Conservation (phyloP, 2,797 vertebrate species). For the Florisuga fusca region DNA sequence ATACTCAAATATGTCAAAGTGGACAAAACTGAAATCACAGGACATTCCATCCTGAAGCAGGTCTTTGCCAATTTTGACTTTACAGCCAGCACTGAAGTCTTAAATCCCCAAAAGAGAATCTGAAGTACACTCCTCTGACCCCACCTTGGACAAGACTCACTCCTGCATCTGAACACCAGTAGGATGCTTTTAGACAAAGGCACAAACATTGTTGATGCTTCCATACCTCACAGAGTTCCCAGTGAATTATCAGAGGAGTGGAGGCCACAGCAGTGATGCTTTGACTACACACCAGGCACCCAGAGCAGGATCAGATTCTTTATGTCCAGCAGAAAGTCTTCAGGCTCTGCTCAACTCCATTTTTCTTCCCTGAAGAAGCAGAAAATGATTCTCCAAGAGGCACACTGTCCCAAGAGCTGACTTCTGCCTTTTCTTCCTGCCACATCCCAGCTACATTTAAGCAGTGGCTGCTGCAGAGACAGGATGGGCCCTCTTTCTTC, state of each 20-base stretch:
- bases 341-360: neutral
- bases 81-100: neutral
- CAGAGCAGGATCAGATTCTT: neutral
- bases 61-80: neutral
- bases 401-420: neutral
- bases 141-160: neutral
- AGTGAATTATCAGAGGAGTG: neutral
- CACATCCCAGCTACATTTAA: neutral
- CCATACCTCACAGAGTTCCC: neutral
- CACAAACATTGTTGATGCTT: accelerated
- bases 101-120: accelerated
- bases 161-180: neutral
- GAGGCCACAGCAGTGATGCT: neutral
- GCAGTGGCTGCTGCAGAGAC: neutral
- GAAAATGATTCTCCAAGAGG: neutral
- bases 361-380: neutral
- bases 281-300: neutral
- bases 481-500: neutral
- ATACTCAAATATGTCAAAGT: neutral
- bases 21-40: neutral
- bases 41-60: neutral
- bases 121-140: neutral
- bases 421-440: neutral
- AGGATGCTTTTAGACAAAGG: neutral
- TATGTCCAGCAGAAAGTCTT: neutral